Conservation (phyloP, 2,797 vertebrate species). For the Rhinogobio ventralis region DNA sequence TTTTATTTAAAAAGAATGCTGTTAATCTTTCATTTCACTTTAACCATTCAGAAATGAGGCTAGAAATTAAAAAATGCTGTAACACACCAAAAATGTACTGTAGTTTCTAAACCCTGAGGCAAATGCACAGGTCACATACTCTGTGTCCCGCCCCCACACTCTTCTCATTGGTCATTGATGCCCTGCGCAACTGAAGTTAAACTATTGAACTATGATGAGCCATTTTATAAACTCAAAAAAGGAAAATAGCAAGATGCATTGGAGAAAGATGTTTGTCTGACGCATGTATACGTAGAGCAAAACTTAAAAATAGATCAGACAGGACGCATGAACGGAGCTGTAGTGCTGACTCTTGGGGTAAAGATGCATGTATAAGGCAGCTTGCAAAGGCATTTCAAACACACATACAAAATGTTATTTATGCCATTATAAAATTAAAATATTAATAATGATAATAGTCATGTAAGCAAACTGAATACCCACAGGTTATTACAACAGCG, state of each 20-base stretch:
- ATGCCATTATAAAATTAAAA: background rate
- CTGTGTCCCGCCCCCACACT: background rate
- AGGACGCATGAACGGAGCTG: background rate
- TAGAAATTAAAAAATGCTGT: background rate
- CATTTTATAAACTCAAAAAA: background rate
- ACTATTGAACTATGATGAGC: conserved; percentile 5
- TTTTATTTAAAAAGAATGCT: background rate
- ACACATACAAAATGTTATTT: background rate
- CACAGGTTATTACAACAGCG: background rate
- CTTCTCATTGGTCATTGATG: conserved; percentile 24
- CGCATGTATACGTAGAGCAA: background rate
- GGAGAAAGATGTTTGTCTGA: background rate
- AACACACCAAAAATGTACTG: background rate
- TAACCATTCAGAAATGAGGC: background rate
- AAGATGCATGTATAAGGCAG: background rate
- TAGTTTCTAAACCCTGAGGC: background rate
- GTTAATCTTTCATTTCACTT: background rate
- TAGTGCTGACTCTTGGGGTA: background rate
- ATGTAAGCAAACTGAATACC: no score
- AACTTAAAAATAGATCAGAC: conserved; percentile 1
- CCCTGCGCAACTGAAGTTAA: background rate
- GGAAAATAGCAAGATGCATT: background rate
- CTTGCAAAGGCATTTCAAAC: background rate
- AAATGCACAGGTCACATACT: background rate
- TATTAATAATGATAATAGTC: no score